Evolutionary conservation across 2,797 vertebrate species (phyloP).

Genomic region (Pristis pectinata): DNA sequence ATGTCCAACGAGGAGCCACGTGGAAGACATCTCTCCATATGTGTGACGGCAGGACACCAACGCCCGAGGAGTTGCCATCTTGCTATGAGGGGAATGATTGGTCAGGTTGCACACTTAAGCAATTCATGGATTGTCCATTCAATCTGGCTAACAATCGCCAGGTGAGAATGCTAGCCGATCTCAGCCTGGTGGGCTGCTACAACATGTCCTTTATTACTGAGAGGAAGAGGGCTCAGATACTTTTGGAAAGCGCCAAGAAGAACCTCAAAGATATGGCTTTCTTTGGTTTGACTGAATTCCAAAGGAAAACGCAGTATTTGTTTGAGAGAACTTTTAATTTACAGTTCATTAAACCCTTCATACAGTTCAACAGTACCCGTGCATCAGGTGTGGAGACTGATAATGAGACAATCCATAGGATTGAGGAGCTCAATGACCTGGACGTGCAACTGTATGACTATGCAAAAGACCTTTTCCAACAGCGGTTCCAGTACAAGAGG

Average conservation of each 20-base stretch:
- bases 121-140: constrained; percentile 97
- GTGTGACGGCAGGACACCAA: constrained; percentile 93
- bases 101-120: constrained; percentile 92
- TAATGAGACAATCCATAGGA: constrained; percentile 79
- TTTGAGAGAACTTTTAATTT: constrained; percentile 95
- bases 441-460: constrained; percentile 98
- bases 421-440: constrained; percentile 93
- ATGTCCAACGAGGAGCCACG: constrained; percentile 90
- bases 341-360: constrained; percentile 93
- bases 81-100: constrained; percentile 96
- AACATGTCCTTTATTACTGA: constrained; percentile 95
- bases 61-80: constrained; percentile 84
- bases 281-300: constrained; percentile 95
- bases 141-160: constrained; percentile 95
- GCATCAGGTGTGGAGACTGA: constrained; percentile 90
- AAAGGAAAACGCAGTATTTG: constrained; percentile 97
- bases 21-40: constrained; percentile 98
- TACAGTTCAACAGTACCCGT: constrained; percentile 97
- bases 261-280: constrained; percentile 98
- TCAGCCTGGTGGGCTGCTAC: constrained; percentile 96
- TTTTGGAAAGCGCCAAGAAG: constrained; percentile 94
- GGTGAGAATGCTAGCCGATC: constrained; percentile 90
- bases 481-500: constrained; percentile 90
- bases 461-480: constrained; percentile 91
- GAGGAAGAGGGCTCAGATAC: constrained; percentile 85